These are phyloP conservation scores for Chirona hameri DNA, from an alignment of 2,888 invertebrate genomes.

Conservation along the genomic window DNA sequence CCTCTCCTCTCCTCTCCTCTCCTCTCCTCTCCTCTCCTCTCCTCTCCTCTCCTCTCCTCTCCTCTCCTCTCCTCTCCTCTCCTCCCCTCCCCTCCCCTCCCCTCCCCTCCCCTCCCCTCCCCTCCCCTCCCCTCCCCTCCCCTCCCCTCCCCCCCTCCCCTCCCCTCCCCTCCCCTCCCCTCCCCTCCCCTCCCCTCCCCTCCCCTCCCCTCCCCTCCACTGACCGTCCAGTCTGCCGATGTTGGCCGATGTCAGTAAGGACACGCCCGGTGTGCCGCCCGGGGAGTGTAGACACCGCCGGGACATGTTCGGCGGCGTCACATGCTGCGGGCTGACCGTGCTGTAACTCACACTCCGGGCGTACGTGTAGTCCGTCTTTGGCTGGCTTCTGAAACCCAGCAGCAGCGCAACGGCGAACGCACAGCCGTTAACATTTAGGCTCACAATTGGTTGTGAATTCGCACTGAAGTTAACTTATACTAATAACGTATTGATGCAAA, in stretches of 20 bases:
- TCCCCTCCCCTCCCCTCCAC: background rate
- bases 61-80: no score
- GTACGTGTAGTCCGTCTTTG: slow-evolving; percentile 13
- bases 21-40: no score
- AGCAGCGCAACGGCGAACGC: no score
- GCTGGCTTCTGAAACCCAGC: background rate
- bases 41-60: no score
- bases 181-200: background rate
- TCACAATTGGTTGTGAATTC: no score
- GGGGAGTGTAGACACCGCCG: background rate
- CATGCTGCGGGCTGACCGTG: background rate
- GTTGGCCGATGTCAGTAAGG: no score
- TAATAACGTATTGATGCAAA: no score
- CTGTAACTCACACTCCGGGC: slow-evolving; percentile 1
- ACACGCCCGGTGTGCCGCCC: background rate
- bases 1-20: no score
- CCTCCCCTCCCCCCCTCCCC: background rate
- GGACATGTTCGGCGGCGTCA: slow-evolving; percentile 25
- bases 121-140: background rate
- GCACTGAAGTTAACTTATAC: no score
- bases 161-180: background rate
- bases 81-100: no score
- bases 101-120: no score
- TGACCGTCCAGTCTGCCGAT: background rate
- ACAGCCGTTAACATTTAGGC: no score